Evolutionary conservation across 35 echinoderm and acorn worm species (phyloP).

Genomic region (Strongylocentrotus purpuratus): DNA sequence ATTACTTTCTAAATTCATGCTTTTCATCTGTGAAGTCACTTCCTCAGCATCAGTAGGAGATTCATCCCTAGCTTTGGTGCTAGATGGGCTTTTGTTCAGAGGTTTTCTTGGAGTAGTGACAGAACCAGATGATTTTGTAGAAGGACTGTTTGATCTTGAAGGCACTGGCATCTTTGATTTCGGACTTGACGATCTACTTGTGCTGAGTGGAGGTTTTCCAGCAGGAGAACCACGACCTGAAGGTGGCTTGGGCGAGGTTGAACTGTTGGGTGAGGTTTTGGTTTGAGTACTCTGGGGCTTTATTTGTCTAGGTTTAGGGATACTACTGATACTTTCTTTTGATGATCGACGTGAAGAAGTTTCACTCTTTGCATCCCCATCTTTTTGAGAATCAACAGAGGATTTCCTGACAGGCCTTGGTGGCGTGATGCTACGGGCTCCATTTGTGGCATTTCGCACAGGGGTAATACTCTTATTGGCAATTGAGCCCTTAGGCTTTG

Average conservation of each 20-base stretch:
- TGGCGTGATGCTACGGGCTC: slow-evolving; percentile 45
- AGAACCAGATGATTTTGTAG: neutral
- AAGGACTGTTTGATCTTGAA: slow-evolving; percentile 36
- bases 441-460: neutral
- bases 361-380: slow-evolving; percentile 30
- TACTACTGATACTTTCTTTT: slow-evolving; percentile 19
- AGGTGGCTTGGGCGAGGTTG: slow-evolving; percentile 44
- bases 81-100: neutral
- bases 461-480: slow-evolving; percentile 34
- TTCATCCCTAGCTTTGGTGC: neutral
- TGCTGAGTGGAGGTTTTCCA: slow-evolving; percentile 40
- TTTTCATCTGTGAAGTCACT: neutral
- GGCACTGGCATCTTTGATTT: slow-evolving; percentile 36
- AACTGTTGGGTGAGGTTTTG: neutral
- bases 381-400: slow-evolving; percentile 43
- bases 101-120: slow-evolving; percentile 28
- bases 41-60: neutral
- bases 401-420: slow-evolving; percentile 45
- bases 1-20: slow-evolving; percentile 20
- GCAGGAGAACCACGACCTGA: slow-evolving; percentile 57
- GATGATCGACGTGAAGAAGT: slow-evolving; percentile 31
- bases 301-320: slow-evolving; percentile 36
- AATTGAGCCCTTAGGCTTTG: slow-evolving; percentile 15
- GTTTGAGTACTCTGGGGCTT: neutral
- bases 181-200: slow-evolving; percentile 53